Evolutionary conservation across 1,140 invertebrate species (phyloP).

Genomic region (Drosophila arawakana): DNA sequence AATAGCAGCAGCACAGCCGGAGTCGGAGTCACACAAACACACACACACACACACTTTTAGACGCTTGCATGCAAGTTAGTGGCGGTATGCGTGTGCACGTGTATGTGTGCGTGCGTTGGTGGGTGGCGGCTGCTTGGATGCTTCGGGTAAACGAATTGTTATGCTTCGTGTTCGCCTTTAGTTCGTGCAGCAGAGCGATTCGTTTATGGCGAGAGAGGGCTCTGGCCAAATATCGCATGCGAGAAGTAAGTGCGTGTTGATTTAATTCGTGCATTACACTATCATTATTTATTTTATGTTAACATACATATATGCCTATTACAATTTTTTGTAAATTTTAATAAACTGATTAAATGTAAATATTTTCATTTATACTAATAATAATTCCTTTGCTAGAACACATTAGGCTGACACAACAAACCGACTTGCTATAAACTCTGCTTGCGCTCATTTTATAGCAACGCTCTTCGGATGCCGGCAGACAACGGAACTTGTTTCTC

Average conservation of each 20-base stretch:
- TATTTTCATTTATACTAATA: not conserved
- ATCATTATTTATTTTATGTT: not conserved
- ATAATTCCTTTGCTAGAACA: conserved; percentile 3
- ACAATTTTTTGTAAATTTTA: not conserved
- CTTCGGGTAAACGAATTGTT: conserved; percentile 29
- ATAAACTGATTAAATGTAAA: not conserved
- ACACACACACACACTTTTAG: not conserved
- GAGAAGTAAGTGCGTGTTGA: conserved; percentile 28
- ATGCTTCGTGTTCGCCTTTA: conserved; percentile 23
- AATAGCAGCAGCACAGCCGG: conserved; percentile 28
- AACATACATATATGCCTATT: too few relatives aligned
- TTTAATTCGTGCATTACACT: not conserved
- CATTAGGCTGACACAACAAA: not conserved
- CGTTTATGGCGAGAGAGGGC: conserved; percentile 1
- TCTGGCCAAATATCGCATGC: conserved; percentile 53
- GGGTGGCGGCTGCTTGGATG: conserved; percentile 47
- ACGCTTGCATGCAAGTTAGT: conserved; percentile 9
- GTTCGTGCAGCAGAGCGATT: conserved; percentile 9
- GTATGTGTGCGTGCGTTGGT: conserved; percentile 35
- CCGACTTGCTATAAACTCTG: conserved; percentile 37
- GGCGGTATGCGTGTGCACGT: conserved; percentile 32
- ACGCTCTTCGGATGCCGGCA: conserved; percentile 41
- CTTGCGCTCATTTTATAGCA: conserved; percentile 37
- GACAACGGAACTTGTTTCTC: conserved; percentile 31
- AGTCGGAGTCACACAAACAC: conserved; percentile 14